Conservation (phyloP, 2,888 invertebrate genomes). For the Chrysopilus asiliformis region DNA sequence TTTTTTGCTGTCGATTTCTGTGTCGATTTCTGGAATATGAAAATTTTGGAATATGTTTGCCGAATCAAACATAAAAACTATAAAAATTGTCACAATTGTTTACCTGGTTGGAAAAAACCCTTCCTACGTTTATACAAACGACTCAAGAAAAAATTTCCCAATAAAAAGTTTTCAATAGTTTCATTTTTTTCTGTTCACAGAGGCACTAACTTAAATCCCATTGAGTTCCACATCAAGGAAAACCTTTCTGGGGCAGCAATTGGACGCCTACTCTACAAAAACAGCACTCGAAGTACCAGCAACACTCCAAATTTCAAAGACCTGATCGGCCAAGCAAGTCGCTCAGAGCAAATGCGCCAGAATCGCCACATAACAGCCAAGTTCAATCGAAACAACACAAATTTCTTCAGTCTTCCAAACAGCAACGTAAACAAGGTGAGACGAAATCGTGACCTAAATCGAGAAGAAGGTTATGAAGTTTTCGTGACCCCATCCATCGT, state of each 20-base stretch:
- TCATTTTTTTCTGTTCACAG: slow-evolving; percentile 28
- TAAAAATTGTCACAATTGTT: no score
- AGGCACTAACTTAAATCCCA: slow-evolving; percentile 52
- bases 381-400: slow-evolving; percentile 10
- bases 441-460: slow-evolving; percentile 5
- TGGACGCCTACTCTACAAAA: slow-evolving; percentile 52
- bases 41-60: no score
- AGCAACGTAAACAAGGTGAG: slow-evolving; percentile 7
- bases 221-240: slow-evolving; percentile 64
- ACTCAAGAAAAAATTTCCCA: not conserved
- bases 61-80: no score
- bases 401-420: slow-evolving; percentile 1
- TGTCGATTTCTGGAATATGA: no score
- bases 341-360: slow-evolving; percentile 10
- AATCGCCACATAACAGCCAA: slow-evolving; percentile 14
- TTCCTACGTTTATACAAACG: not conserved
- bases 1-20: no score
- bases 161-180: no score
- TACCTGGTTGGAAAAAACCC: no score
- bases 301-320: slow-evolving; percentile 11
- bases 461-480: slow-evolving; percentile 1
- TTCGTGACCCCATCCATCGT: not conserved
- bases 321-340: slow-evolving; percentile 9
- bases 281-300: slow-evolving; percentile 26
- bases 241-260: slow-evolving; percentile 59